Conservation (phyloP, 2,797 vertebrate species). For the Epinephelus coioides region DNA sequence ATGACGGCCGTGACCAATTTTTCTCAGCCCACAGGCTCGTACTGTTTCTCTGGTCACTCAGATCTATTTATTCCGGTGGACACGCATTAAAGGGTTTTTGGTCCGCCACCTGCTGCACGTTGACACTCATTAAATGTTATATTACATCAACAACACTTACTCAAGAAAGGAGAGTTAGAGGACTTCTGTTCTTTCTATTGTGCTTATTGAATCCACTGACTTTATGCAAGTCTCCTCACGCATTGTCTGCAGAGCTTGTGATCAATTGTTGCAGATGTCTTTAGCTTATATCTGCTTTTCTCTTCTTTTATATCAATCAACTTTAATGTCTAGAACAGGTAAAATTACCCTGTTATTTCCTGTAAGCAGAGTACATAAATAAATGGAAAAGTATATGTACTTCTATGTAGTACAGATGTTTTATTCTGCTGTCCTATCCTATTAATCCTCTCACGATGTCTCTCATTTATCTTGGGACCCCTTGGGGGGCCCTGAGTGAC, state of each 20-base stretch:
- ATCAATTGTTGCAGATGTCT: neutral
- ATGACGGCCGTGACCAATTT: conserved; percentile 33
- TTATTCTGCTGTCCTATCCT: neutral
- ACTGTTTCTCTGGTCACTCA: conserved; percentile 29
- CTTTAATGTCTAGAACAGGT: neutral
- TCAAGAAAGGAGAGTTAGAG: conserved; percentile 10
- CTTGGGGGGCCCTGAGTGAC: neutral
- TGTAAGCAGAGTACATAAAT: neutral
- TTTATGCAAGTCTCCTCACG: neutral
- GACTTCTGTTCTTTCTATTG: neutral
- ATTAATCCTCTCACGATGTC: neutral
- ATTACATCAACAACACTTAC: neutral
- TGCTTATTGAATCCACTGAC: neutral
- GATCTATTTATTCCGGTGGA: conserved; percentile 41
- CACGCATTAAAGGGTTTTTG: neutral
- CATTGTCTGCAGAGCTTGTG: neutral
- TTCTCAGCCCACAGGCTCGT: conserved; percentile 33
- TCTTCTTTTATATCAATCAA: neutral
- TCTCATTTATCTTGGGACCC: neutral
- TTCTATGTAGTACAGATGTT: neutral
- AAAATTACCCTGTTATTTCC: neutral
- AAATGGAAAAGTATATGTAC: neutral
- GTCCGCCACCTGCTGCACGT: conserved; percentile 8
- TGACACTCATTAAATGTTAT: conserved; percentile 19
- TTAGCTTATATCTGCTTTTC: neutral